Evolutionary conservation across 35 echinoderm and acorn worm species (phyloP).

Genomic region (Diadema setosum): DNA sequence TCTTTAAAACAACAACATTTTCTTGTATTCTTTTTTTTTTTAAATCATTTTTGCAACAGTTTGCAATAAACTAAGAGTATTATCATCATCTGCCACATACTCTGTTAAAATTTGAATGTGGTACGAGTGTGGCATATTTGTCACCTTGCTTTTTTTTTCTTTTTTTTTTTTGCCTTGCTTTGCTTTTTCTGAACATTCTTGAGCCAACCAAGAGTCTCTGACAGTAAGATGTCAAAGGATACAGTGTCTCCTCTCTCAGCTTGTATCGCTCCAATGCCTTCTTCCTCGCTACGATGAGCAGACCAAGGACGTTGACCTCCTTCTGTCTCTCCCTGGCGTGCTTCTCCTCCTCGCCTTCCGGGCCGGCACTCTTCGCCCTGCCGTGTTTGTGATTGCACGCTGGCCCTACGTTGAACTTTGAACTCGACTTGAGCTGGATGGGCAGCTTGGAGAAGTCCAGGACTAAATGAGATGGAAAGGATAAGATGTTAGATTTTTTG

Average conservation of each 20-base stretch:
- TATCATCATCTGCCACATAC: no score
- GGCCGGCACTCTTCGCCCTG: background rate
- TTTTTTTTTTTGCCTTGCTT: no score
- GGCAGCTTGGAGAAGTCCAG: slow-evolving; percentile 14
- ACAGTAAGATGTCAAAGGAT: slow-evolving; percentile 61
- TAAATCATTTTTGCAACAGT: no score
- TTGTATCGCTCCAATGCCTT: slow-evolving; percentile 84
- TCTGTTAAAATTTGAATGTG: no score
- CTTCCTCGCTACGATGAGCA: slow-evolving; percentile 77
- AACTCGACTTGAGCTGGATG: background rate
- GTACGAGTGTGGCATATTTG: no score
- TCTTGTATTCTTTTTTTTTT: no score
- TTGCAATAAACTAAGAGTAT: no score
- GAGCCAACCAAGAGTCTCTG: background rate
- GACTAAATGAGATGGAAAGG: no score
- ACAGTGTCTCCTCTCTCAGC: slow-evolving; percentile 86
- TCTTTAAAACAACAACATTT: no score
- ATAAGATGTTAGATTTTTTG: no score
- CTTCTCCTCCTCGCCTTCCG: slow-evolving; percentile 31
- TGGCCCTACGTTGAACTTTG: slow-evolving; percentile 12
- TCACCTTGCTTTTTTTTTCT: no score
- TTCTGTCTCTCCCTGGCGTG: slow-evolving; percentile 45
- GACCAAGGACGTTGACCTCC: slow-evolving; percentile 77
- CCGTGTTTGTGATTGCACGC: slow-evolving; percentile 60
- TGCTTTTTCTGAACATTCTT: no score